A percentile compares a stretch with the other conserved stretches of the same genome.
phyloP scores from a whole-genome alignment of 2,797 vertebrate genomes.

The Choloepus didactylus region DNA sequence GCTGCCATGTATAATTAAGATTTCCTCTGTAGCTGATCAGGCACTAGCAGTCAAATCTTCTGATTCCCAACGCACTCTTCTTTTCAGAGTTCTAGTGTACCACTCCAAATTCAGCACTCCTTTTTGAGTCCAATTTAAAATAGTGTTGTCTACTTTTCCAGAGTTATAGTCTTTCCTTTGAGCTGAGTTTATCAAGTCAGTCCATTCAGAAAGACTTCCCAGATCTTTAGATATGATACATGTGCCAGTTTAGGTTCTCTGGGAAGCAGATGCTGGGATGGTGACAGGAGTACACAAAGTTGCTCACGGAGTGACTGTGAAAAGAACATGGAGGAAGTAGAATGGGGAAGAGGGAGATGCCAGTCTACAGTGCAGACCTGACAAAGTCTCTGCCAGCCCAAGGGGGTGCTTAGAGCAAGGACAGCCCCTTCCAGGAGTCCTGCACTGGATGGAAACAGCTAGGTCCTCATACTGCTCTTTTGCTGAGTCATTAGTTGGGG shows the following conservation, averaged over 20 bases:
- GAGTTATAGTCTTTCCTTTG: not conserved
- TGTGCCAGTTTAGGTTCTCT: not conserved
- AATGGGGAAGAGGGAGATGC: not conserved
- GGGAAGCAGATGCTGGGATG: not conserved
- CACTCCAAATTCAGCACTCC: not conserved
- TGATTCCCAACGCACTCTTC: not conserved
- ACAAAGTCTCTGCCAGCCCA: not conserved
- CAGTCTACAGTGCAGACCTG: not conserved
- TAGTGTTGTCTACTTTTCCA: slow-evolving; percentile 26
- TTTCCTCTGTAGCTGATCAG: not conserved
- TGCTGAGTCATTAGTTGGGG: not conserved
- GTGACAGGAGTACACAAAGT: not conserved
- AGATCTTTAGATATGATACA: not conserved
- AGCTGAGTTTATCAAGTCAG: not conserved
- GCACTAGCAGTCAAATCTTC: not conserved
- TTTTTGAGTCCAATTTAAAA: not conserved
- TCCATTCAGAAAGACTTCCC: not conserved
- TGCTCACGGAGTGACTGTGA: not conserved
- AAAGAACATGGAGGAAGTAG: slow-evolving; percentile 3
- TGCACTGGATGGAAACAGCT: not conserved
- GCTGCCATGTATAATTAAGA: not conserved
- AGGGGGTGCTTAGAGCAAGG: not conserved
- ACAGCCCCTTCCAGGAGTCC: not conserved
- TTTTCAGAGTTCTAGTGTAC: not conserved
- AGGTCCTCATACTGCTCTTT: not conserved